These are phyloP conservation scores for Globicephala melas DNA, from an alignment of 2,113 vertebrate species.

Conservation along the genomic window DNA sequence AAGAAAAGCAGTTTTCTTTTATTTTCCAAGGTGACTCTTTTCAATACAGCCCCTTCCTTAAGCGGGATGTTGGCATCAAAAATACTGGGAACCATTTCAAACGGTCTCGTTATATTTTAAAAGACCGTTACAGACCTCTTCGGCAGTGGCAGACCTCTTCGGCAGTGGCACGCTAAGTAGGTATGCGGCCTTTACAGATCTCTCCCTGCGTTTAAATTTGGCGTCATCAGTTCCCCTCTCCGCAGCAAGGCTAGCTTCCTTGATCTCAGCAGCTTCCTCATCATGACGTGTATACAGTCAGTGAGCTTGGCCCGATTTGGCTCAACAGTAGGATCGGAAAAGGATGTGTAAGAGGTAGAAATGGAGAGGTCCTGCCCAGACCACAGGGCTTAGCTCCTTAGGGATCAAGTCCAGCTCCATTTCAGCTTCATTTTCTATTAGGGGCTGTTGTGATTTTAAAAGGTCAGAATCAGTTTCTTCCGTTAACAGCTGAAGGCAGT, in stretches of 20 bases:
- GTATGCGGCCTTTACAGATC: neutral
- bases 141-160: slow-evolving; percentile 31
- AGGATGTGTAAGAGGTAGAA: neutral
- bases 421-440: neutral
- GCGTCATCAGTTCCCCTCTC: slow-evolving; percentile 43
- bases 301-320: neutral
- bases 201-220: slow-evolving; percentile 41
- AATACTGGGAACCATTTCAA: slow-evolving; percentile 32
- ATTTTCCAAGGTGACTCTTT: slow-evolving; percentile 51
- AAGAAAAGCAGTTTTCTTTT: slow-evolving; percentile 38
- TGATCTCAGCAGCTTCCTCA: slow-evolving; percentile 54
- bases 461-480: neutral
- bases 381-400: neutral
- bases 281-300: neutral
- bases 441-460: neutral
- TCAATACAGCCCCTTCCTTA: slow-evolving; percentile 20
- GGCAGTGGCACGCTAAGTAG: slow-evolving; percentile 21
- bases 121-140: slow-evolving; percentile 31
- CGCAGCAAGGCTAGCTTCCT: slow-evolving; percentile 36
- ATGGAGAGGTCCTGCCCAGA: neutral
- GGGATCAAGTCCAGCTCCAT: neutral
- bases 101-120: slow-evolving; percentile 33
- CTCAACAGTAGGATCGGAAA: slow-evolving; percentile 17
- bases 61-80: slow-evolving; percentile 22
- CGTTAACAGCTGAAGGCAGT: neutral